Base-by-base conservation (phyloP, 1,140 invertebrate genomes). In the Trichonephila clavata region DNA sequence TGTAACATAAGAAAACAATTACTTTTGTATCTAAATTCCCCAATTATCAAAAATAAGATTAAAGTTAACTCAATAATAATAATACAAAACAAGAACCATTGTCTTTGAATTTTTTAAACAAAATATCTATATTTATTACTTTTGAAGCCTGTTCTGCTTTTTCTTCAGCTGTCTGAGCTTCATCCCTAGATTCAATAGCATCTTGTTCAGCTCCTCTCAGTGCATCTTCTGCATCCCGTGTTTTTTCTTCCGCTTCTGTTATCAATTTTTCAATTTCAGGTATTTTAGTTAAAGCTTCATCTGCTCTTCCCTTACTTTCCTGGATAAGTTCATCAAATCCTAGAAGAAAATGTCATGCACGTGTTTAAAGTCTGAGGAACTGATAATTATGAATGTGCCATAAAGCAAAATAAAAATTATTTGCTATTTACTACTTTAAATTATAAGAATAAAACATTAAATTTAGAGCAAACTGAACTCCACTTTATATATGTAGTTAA, bases 311-410 rank as follows among this genome's bases (percentile, higher is more conserved):
- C 80, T 97, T 97, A 92, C 97, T 98, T 77, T 97, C 97, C 94
- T 98, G 97, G 3, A 99, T 98, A 96, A 98, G 97, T 71, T 97
- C 97, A 95, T 99, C 98, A 96, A 99, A 99, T 95, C 97, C 98
- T 98, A 13, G 20, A 84, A 59, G 57, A n/a, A 83, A 24, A n/a
- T 24, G 6, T 27, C 14, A 50, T 5, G 5, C 7, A 50, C 1
- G 10, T 50, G 50, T 50, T 50, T 10, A 50, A 50, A 50, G 6
- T 8, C 6, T 50, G 8, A 50, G 43, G 43, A 50, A 6, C 7
- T 13, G 10, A 7, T 50, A 50, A 10, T 50, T 10, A 50, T 13
- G 10, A 5, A 5, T 10, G 10, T 50, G 7, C 7, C 10, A 50
- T 0, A 13, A 50, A 27, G 24, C 20, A 2, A 10, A 81, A 39